Evolutionary conservation across 2,797 vertebrate genomes (phyloP).

Genomic region (Fistularia tabacaria): DNA sequence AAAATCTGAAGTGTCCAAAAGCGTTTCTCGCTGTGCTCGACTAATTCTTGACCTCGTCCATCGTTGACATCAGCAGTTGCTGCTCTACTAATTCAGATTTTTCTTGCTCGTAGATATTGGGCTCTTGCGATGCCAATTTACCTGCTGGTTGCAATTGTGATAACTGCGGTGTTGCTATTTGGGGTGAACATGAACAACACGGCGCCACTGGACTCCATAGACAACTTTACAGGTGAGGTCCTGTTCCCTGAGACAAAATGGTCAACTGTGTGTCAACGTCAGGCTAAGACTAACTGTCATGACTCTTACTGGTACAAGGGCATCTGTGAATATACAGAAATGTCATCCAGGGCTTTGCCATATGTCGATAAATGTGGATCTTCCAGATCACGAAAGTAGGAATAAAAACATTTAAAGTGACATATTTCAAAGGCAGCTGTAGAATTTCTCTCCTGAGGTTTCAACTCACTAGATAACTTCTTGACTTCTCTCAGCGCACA

Average conservation of each 20-base stretch:
- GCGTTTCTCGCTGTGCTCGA: not conserved
- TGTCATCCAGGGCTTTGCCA: too few relatives aligned
- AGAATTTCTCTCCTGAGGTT: too few relatives aligned
- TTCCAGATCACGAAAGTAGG: too few relatives aligned
- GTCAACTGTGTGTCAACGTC: too few relatives aligned
- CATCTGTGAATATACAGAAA: too few relatives aligned
- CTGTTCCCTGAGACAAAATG: not conserved
- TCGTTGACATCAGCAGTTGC: not conserved
- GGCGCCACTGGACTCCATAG: slow-evolving; percentile 82
- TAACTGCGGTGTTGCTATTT: slow-evolving; percentile 79
- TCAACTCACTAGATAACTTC: too few relatives aligned
- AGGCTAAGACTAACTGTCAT: too few relatives aligned
- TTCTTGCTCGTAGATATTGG: slow-evolving; percentile 82
- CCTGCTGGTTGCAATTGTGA: slow-evolving; percentile 78
- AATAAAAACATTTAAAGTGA: too few relatives aligned
- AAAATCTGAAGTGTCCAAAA: not conserved
- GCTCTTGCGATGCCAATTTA: slow-evolving; percentile 87
- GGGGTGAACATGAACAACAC: slow-evolving; percentile 94
- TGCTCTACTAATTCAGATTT: not conserved
- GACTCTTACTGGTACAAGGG: too few relatives aligned
- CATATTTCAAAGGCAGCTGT: too few relatives aligned
- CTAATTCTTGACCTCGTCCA: not conserved
- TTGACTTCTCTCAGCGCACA: too few relatives aligned
- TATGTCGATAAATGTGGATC: too few relatives aligned
- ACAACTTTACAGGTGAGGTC: slow-evolving; percentile 87